Evolutionary conservation across 2,797 vertebrate genomes (phyloP).

Genomic region (Ctenopoma kingsleyae): DNA sequence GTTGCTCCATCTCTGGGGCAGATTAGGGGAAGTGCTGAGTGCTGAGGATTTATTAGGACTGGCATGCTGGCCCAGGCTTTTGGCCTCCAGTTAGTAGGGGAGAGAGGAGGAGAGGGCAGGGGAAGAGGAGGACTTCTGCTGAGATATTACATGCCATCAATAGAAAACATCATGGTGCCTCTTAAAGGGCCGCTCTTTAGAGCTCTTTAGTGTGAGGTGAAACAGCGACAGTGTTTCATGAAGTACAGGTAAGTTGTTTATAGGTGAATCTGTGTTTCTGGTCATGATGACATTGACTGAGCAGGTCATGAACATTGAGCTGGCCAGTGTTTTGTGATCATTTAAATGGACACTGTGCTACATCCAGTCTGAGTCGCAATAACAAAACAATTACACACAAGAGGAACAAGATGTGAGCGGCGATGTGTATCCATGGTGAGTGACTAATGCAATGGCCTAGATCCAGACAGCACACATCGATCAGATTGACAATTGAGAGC

Average conservation of each 20-base stretch:
- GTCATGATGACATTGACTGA: conserved; percentile 28
- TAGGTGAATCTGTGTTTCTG: neutral
- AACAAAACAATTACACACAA: conserved; percentile 69
- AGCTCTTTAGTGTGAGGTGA: conserved; percentile 1
- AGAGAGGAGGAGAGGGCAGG: conserved; percentile 38
- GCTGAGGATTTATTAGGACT: conserved; percentile 79
- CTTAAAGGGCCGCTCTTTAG: conserved; percentile 25
- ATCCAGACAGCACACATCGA: conserved; percentile 71
- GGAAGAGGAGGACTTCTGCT: conserved; percentile 62
- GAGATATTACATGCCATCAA: conserved; percentile 62
- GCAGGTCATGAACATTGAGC: conserved; percentile 37
- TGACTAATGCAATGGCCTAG: conserved; percentile 68
- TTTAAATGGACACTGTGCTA: conserved; percentile 53
- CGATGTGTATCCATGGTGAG: conserved; percentile 58
- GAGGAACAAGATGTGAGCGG: conserved; percentile 60
- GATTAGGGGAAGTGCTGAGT: conserved; percentile 77
- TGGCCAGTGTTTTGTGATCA: conserved; percentile 24
- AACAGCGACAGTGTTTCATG: neutral
- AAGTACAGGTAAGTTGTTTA: neutral
- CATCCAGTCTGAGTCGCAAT: conserved; percentile 40
- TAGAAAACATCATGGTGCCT: conserved; percentile 55
- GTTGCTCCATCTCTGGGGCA: conserved; percentile 77
- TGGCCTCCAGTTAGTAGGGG: conserved; percentile 55
- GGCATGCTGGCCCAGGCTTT: conserved; percentile 69
- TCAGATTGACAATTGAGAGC: conserved; percentile 75